Percentiles rank a stretch among this genome's conserved stretches.
phyloP scores from a whole-genome alignment of 2,888 invertebrate genomes.

The Trissolcus brochymenae region DNA sequence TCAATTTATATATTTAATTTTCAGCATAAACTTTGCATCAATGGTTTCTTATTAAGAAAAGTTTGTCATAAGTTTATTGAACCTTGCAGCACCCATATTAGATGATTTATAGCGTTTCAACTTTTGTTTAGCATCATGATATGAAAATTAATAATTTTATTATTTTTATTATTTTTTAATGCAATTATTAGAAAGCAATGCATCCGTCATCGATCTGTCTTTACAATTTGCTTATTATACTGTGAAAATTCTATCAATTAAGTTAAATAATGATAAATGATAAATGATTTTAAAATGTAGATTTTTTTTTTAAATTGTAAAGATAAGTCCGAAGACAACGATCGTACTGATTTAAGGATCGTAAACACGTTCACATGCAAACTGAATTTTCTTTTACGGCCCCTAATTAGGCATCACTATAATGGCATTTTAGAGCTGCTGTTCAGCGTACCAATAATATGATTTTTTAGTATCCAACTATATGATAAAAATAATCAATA shows the following conservation, averaged over 20 bases:
- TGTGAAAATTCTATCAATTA: background rate
- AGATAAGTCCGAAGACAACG: slow-evolving; percentile 21
- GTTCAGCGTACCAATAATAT: slow-evolving; percentile 7
- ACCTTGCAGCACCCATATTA: slow-evolving; percentile 22
- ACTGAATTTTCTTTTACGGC: slow-evolving; percentile 37
- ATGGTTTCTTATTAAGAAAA: background rate
- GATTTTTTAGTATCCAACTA: slow-evolving; percentile 4
- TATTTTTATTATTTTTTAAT: slow-evolving; percentile 16
- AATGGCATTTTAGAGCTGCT: slow-evolving; percentile 53
- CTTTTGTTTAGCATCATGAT: no score
- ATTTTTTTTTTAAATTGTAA: background rate
- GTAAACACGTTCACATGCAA: slow-evolving; percentile 52
- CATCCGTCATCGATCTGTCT: slow-evolving; percentile 24
- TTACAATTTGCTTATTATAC: background rate
- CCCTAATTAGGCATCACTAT: slow-evolving; percentile 47
- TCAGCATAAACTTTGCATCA: background rate
- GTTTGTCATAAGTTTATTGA: slow-evolving; percentile 39
- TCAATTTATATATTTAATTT: background rate
- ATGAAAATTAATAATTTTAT: background rate
- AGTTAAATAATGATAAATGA: no score
- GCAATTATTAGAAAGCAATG: slow-evolving; percentile 36
- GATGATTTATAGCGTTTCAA: slow-evolving; percentile 7
- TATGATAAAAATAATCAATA: background rate
- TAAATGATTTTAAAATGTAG: no score
- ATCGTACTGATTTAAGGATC: slow-evolving; percentile 43